A percentile compares a stretch with the other conserved stretches of the same genome.
phyloP scores from a whole-genome alignment of 2,888 invertebrate genomes.

The Caenorhabditis angaria region DNA sequence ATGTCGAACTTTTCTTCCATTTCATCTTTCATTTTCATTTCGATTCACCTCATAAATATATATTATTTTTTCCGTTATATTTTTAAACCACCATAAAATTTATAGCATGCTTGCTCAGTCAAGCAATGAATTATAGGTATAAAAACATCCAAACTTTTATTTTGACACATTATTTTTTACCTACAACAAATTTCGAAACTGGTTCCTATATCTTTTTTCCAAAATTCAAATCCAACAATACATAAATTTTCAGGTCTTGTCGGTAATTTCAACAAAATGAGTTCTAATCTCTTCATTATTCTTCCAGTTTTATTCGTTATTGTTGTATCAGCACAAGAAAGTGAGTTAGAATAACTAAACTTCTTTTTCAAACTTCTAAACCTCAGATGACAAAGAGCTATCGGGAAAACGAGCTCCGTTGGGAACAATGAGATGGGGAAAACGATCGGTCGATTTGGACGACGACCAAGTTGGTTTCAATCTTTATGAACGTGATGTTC shows the following conservation, averaged over 20 bases:
- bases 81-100: neutral
- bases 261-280: slow-evolving; percentile 11
- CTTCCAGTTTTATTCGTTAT: neutral
- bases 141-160: slow-evolving; percentile 30
- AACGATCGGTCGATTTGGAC: slow-evolving; percentile 40
- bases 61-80: neutral
- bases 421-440: slow-evolving; percentile 60
- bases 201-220: neutral
- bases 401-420: slow-evolving; percentile 54
- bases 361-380: neutral
- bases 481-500: slow-evolving; percentile 17
- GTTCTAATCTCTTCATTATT: neutral
- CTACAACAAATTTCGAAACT: too few relatives aligned
- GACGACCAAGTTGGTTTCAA: slow-evolving; percentile 18
- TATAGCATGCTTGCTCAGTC: slow-evolving; percentile 22
- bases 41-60: neutral
- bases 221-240: neutral
- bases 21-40: too few relatives aligned
- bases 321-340: neutral
- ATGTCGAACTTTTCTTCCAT: too few relatives aligned
- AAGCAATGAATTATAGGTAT: slow-evolving; percentile 28
- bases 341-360: neutral
- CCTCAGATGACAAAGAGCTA: slow-evolving; percentile 12
- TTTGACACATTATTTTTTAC: neutral
- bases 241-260: slow-evolving; percentile 14